Conservation (phyloP, 2,888 invertebrate species). For the Aphrophora alni region DNA sequence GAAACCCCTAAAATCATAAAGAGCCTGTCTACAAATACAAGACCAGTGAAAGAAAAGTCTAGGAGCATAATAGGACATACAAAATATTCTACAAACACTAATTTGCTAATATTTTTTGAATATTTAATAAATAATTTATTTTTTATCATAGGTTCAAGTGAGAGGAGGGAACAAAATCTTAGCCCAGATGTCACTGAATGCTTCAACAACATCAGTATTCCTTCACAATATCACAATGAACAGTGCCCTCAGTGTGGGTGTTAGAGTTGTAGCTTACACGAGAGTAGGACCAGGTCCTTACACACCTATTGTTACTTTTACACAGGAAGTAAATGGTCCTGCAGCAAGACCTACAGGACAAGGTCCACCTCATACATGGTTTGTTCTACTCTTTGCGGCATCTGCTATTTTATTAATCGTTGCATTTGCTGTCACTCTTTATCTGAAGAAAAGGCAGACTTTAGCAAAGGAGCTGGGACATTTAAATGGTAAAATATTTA, state of each 20-base stretch:
- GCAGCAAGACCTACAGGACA: constrained; percentile 52
- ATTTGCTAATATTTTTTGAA: no score
- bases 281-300: constrained; percentile 88
- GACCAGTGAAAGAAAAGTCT: no score
- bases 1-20: no score
- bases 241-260: constrained; percentile 62
- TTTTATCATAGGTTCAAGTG: constrained; percentile 64
- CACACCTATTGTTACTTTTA: constrained; percentile 73
- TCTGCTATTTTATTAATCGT: constrained; percentile 64
- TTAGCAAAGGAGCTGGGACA: constrained; percentile 69
- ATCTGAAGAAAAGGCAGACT: constrained; percentile 63
- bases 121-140: not conserved
- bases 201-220: constrained; percentile 86
- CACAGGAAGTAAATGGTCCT: constrained; percentile 51
- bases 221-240: constrained; percentile 87
- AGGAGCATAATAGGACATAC: no score
- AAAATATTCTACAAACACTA: no score
- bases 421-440: constrained; percentile 58
- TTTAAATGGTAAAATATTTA: constrained; percentile 43
- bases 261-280: constrained; percentile 89
- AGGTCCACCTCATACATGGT: constrained; percentile 66
- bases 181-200: constrained; percentile 85
- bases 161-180: constrained; percentile 69
- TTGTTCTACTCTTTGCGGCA: constrained; percentile 70
- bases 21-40: no score